Percentiles rank a stretch among this genome's conserved stretches.
phyloP scores from a whole-genome alignment of 2,888 invertebrate genomes.

The Nephrotoma appendiculata region DNA sequence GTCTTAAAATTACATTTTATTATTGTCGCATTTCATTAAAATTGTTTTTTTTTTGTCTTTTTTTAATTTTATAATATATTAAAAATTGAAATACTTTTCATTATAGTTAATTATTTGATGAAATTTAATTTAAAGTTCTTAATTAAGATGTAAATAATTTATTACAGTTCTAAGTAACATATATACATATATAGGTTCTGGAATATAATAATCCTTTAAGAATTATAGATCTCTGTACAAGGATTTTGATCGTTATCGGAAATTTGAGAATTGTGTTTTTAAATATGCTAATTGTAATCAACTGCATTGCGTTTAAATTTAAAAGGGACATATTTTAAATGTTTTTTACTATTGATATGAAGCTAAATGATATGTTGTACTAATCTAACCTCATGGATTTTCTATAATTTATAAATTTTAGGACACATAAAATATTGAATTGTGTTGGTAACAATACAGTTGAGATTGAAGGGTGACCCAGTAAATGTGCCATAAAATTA shows the following conservation, averaged over 20 bases:
- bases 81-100: background rate
- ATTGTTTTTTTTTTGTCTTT: background rate
- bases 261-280: too few relatives aligned
- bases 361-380: background rate
- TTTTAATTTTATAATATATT: background rate
- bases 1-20: background rate
- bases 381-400: background rate
- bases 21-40: background rate
- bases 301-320: background rate
- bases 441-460: background rate
- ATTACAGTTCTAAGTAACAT: background rate
- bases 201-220: too few relatives aligned
- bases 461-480: background rate
- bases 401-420: background rate
- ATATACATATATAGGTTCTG: background rate
- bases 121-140: background rate
- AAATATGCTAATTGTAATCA: background rate
- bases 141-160: background rate
- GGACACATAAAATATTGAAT: too few relatives aligned
- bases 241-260: too few relatives aligned
- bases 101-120: background rate
- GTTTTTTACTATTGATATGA: too few relatives aligned
- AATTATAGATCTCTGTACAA: too few relatives aligned
- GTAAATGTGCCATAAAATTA: too few relatives aligned
- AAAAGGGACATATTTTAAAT: background rate